Conservation (phyloP, 2,113 vertebrate genomes). For the Noctilio leporinus region DNA sequence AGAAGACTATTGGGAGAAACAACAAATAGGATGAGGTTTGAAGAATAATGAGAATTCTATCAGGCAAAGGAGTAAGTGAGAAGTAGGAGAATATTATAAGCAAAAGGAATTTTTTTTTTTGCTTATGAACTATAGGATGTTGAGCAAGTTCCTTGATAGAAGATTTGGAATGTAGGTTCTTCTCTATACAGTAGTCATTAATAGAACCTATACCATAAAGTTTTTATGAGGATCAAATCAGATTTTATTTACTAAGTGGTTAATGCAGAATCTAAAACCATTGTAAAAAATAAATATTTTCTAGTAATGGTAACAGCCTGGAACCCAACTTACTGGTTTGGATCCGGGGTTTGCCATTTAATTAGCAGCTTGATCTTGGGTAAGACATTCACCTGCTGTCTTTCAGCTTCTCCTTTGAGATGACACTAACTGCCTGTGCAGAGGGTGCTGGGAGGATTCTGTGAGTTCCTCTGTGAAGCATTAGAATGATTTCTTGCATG, state of each 20-base stretch:
- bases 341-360: neutral
- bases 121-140: neutral
- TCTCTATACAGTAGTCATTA: neutral
- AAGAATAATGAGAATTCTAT: neutral
- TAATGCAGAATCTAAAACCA: neutral
- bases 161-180: neutral
- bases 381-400: neutral
- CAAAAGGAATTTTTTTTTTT: neutral
- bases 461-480: neutral
- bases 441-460: neutral
- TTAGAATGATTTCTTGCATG: neutral
- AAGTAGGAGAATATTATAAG: neutral
- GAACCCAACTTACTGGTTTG: neutral
- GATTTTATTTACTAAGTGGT: neutral
- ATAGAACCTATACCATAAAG: neutral
- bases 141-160: neutral
- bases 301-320: neutral
- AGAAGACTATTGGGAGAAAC: neutral
- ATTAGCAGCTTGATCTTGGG: neutral
- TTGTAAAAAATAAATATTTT: neutral
- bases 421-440: neutral
- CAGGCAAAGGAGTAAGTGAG: neutral
- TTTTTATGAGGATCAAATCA: neutral
- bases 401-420: neutral
- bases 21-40: neutral